A percentile compares a stretch with the other conserved stretches of the same genome.
These are phyloP conservation scores for Drosophila siamana DNA, from an alignment of 2,888 invertebrate genomes.

Conservation along the genomic window DNA sequence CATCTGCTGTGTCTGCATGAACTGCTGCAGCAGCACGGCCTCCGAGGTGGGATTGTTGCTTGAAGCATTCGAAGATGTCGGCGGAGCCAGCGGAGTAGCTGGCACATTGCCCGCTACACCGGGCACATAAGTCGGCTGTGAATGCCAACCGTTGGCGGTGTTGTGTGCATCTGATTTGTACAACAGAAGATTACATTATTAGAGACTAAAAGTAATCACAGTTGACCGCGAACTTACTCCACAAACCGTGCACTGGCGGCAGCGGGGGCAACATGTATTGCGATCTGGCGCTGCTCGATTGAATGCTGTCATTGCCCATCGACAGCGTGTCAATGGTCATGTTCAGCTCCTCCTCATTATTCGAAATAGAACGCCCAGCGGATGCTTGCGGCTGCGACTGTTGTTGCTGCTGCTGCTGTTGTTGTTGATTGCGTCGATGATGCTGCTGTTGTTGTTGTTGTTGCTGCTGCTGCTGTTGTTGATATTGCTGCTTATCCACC, in stretches of 20 bases:
- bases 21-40: conserved; percentile 83
- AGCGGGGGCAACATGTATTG: conserved; percentile 85
- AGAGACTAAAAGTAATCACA: no score
- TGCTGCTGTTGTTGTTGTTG: conserved; percentile 36
- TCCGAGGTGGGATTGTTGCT: conserved; percentile 54
- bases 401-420: conserved; percentile 21
- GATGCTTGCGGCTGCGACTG: conserved; percentile 15
- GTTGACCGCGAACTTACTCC: conserved; percentile 73
- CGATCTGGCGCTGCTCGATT: conserved; percentile 84
- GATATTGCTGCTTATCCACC: conserved; percentile 52
- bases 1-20: conserved; percentile 87
- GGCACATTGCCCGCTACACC: conserved; percentile 34
- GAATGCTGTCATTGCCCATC: conserved; percentile 83
- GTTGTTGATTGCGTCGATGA: not conserved
- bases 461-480: conserved; percentile 30
- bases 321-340: conserved; percentile 81
- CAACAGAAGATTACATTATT: not conserved
- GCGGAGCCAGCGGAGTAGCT: conserved; percentile 9
- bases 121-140: conserved; percentile 46
- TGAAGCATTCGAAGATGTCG: conserved; percentile 57
- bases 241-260: conserved; percentile 76
- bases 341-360: conserved; percentile 75
- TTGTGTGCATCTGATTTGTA: conserved; percentile 64
- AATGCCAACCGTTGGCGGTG: conserved; percentile 77
- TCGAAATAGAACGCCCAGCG: conserved; percentile 40